Conservation (phyloP, 2,797 vertebrate species). For the Phyllotis vaccarum region DNA sequence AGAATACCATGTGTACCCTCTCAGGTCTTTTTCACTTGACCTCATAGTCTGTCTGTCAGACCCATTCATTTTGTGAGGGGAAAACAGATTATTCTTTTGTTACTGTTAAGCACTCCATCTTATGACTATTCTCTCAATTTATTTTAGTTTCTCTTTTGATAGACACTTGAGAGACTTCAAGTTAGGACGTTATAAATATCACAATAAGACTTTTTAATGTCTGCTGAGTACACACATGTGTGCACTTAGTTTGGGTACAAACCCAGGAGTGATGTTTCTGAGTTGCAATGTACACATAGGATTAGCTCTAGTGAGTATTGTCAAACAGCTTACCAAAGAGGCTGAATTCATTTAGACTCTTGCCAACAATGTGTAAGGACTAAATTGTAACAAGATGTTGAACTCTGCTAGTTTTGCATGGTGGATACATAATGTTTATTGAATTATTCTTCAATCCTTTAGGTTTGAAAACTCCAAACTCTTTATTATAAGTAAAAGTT, state of each 20-base stretch:
- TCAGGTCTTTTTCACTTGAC: not conserved
- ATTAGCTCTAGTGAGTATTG: not conserved
- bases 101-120: not conserved
- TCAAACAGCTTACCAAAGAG: not conserved
- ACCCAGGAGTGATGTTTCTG: not conserved
- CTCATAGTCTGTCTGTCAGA: not conserved
- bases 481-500: not conserved
- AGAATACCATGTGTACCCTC: not conserved
- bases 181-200: not conserved
- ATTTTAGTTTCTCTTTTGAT: not conserved
- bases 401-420: slow-evolving; percentile 12
- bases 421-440: not conserved
- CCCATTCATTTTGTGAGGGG: not conserved
- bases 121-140: not conserved
- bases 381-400: slow-evolving; percentile 16
- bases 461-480: not conserved
- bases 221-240: not conserved
- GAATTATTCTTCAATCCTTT: not conserved
- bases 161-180: not conserved
- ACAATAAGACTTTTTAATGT: not conserved
- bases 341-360: not conserved
- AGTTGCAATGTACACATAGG: not conserved
- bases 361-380: not conserved
- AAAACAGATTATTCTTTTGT: not conserved
- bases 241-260: not conserved